Conservation (phyloP, 2,797 vertebrate genomes). For the Pipistrellus kuhlii region DNA sequence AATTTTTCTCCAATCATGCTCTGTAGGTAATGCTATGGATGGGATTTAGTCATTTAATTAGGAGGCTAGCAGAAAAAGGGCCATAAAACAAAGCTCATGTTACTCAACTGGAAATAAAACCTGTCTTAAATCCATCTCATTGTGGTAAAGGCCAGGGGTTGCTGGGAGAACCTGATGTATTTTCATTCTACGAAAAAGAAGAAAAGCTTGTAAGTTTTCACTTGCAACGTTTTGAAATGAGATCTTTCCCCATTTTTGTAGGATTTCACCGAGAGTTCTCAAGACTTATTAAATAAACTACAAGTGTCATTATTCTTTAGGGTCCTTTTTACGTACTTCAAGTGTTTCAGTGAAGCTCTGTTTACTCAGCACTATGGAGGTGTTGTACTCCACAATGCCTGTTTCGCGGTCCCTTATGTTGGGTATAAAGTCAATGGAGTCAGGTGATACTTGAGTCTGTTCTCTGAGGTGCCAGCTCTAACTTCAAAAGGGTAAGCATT, state of each 20-base stretch:
- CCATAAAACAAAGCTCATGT: constrained; percentile 78
- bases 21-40: constrained; percentile 79
- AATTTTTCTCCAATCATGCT: constrained; percentile 82
- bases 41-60: constrained; percentile 86
- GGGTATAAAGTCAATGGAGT: background rate
- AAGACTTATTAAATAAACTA: background rate
- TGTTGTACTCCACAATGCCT: too few species aligned
- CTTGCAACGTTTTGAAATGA: constrained; percentile 42
- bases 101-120: constrained; percentile 78
- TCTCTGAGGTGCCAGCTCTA: background rate
- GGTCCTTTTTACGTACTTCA: background rate
- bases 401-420: background rate
- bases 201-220: background rate
- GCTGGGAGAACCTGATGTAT: background rate
- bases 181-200: constrained; percentile 5
- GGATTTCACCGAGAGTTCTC: background rate
- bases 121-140: constrained; percentile 77
- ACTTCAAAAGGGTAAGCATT: background rate
- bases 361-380: background rate
- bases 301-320: background rate
- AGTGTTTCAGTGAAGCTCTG: background rate
- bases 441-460: background rate
- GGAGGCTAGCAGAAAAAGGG: constrained; percentile 61
- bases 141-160: constrained; percentile 47
- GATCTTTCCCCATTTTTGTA: background rate